These are phyloP conservation scores for Solenopsis fugax DNA, from an alignment of 1,140 invertebrate species.

Conservation along the genomic window DNA sequence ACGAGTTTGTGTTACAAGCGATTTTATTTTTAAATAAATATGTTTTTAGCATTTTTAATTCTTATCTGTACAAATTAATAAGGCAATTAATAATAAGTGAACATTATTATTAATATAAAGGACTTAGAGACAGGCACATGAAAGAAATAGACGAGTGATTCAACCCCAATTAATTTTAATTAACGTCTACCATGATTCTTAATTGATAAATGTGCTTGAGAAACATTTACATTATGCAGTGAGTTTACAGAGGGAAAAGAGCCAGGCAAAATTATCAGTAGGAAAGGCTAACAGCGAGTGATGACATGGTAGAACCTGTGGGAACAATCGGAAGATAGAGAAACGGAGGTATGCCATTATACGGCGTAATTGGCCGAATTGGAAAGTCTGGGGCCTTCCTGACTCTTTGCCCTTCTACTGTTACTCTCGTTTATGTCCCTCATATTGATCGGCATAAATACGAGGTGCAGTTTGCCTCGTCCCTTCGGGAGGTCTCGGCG, in stretches of 20 bases:
- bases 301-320: background rate
- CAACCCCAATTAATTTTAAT: constrained; percentile 42
- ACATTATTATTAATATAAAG: background rate
- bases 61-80: background rate
- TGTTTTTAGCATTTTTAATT: background rate
- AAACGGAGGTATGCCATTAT: constrained; percentile 70
- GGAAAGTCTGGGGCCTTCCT: constrained; percentile 72
- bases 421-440: constrained; percentile 73
- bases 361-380: constrained; percentile 79
- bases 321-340: constrained; percentile 38
- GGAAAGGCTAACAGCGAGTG: background rate
- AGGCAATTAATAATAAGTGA: background rate
- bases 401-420: constrained; percentile 68
- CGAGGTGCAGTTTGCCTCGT: constrained; percentile 40
- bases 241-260: background rate
- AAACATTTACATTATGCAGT: background rate
- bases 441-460: constrained; percentile 78
- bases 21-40: background rate
- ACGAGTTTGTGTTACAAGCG: background rate
- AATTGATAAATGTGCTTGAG: constrained; percentile 34
- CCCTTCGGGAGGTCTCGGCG: constrained; percentile 34
- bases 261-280: background rate
- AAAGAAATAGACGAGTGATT: background rate
- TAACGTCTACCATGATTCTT: constrained; percentile 16
- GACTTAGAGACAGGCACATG: background rate